phyloP scores from a whole-genome alignment of 2,888 invertebrate species.

The Micoletzkya japonica region DNA sequence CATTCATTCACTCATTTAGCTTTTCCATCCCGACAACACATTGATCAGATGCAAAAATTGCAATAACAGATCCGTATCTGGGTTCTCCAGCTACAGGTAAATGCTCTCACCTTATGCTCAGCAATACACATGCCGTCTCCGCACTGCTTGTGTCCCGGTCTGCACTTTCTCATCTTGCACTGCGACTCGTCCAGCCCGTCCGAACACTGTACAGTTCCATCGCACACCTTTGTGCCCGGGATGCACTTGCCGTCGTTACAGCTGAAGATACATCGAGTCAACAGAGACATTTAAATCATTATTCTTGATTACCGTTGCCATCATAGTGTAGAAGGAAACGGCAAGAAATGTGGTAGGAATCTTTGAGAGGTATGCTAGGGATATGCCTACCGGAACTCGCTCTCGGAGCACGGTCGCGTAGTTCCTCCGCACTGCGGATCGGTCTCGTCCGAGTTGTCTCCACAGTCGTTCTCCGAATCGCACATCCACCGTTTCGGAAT shows the following conservation, averaged over 20 bases:
- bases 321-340: neutral
- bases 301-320: neutral
- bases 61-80: no score
- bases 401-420: conserved; percentile 68
- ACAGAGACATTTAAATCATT: no score
- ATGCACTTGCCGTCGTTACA: conserved; percentile 81
- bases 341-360: no score
- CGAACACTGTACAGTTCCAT: conserved; percentile 85
- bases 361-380: neutral
- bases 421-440: conserved; percentile 71
- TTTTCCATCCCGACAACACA: no score
- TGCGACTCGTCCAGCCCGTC: conserved; percentile 82
- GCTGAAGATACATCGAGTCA: conserved; percentile 26
- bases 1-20: neutral
- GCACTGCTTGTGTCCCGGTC: conserved; percentile 50
- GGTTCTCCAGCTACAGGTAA: no score
- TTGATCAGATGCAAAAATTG: no score
- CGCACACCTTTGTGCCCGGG: conserved; percentile 90
- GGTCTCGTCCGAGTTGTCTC: conserved; percentile 81
- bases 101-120: conserved; percentile 49
- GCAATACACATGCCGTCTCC: conserved; percentile 56
- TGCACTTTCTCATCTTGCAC: conserved; percentile 54
- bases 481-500: conserved; percentile 77
- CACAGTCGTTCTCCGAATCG: conserved; percentile 81
- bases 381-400: conserved; percentile 56